These are phyloP conservation scores for Cheilinus undulatus DNA, from an alignment of 2,113 vertebrate species.

Conservation along the genomic window DNA sequence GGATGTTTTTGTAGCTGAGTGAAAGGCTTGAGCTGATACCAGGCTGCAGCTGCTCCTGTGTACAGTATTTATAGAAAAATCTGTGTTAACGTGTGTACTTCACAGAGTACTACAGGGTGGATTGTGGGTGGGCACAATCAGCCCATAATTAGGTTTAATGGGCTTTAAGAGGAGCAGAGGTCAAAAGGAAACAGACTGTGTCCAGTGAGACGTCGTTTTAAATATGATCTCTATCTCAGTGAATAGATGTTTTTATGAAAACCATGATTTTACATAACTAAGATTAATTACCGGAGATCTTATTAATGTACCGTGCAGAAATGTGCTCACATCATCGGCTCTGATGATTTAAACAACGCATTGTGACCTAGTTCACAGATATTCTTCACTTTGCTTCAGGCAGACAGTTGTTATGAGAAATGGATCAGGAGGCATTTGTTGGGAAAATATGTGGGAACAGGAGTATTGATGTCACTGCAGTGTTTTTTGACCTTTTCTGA, in stretches of 20 bases:
- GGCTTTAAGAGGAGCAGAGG: slow-evolving; percentile 6
- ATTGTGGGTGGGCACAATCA: slow-evolving; percentile 17
- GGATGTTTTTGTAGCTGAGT: slow-evolving; percentile 1
- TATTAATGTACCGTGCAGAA: slow-evolving; percentile 49
- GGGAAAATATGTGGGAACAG: not conserved
- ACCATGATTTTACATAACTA: not conserved
- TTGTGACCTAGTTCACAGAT: slow-evolving; percentile 44
- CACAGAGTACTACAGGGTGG: slow-evolving; percentile 5
- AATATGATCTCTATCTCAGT: not conserved
- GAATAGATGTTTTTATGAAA: not conserved
- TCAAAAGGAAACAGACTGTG: slow-evolving; percentile 13
- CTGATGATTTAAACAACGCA: slow-evolving; percentile 7
- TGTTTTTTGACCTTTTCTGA: slow-evolving; percentile 13
- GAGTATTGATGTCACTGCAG: slow-evolving; percentile 5
- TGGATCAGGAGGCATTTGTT: not conserved
- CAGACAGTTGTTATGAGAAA: slow-evolving; percentile 21
- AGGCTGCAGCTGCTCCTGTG: slow-evolving; percentile 12
- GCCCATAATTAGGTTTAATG: slow-evolving; percentile 34
- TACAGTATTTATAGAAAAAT: not conserved
- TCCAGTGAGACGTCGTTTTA: not conserved
- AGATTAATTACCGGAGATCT: not conserved
- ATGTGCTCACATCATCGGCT: slow-evolving; percentile 15
- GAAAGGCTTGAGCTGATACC: not conserved
- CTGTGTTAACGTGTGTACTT: slow-evolving; percentile 4
- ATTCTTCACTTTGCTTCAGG: slow-evolving; percentile 4